Evolutionary conservation across 2,113 vertebrate species (phyloP).

Genomic region (Larimichthys crocea): DNA sequence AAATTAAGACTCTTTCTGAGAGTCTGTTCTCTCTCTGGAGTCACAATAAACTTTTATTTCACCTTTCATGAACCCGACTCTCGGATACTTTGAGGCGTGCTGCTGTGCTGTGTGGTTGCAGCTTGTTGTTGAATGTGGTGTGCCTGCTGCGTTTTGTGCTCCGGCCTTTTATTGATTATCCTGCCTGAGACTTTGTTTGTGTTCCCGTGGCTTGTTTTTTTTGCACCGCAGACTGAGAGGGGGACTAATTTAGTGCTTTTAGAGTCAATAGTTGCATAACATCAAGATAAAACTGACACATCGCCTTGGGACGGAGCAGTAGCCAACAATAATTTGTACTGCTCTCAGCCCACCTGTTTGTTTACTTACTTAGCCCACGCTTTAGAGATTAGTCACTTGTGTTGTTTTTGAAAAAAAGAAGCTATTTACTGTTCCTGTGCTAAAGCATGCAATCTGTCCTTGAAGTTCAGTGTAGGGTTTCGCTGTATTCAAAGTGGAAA

Average conservation of each 20-base stretch:
- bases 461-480: constrained; percentile 76
- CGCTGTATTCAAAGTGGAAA: constrained; percentile 61
- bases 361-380: constrained; percentile 74
- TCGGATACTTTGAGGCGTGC: background rate
- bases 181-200: constrained; percentile 51
- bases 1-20: too few relatives aligned
- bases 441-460: constrained; percentile 80
- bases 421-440: constrained; percentile 69
- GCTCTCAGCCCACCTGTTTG: constrained; percentile 79
- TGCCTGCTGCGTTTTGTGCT: constrained; percentile 39
- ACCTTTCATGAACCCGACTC: background rate
- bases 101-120: constrained; percentile 11
- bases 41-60: background rate
- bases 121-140: constrained; percentile 22
- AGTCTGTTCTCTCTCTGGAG: background rate
- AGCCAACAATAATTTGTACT: constrained; percentile 75
- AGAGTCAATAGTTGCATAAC: constrained; percentile 71
- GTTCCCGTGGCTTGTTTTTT: constrained; percentile 59
- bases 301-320: constrained; percentile 69
- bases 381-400: constrained; percentile 72
- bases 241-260: constrained; percentile 40
- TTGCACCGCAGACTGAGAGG: constrained; percentile 42
- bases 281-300: constrained; percentile 73
- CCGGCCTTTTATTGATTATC: constrained; percentile 63
- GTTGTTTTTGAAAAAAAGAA: constrained; percentile 64